Base-by-base conservation (phyloP, 2,113 vertebrate species). In the Callaeas wilsoni region DNA sequence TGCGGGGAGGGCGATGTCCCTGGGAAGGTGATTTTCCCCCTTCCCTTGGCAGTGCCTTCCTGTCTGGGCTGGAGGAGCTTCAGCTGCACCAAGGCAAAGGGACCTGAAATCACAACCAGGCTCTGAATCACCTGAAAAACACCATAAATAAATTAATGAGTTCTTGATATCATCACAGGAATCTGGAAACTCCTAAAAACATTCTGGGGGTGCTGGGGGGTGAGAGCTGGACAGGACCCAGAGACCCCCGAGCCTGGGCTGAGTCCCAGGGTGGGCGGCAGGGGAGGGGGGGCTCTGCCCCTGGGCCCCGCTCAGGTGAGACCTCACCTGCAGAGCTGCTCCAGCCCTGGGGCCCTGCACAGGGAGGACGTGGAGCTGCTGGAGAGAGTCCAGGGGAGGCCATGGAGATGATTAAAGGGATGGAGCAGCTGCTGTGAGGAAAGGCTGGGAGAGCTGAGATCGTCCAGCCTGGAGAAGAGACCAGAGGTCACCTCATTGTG, bases 1-100 rank as follows among this genome's bases (percentile, higher is more conserved):
- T 89, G 96, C 83, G 94, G 55, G 97, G 80, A 96, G 97, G 94
- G 74, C 92, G 75, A 53, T 35, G 57, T 22, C 25, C 14, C 17
- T 1, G 3, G n/a, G 25, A 57, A 41, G 46, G 68, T 9, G 46
- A 46, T 53, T 60, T 57, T 16, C 13, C 52, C 42, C 21, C 37
- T 69, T 9, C 18, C 53, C 53, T 8, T 2, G 37, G 42, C 35
- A 25, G 30, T 65, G 50, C 82, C 3, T 10, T 41, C 50, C 59
- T 8, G 5, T 50, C 50, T 56, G 71, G 33, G 16, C 62, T 50
- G 21, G 62, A 59, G 53, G 35, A 35, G 44, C 41, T 73, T 22
- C 67, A 35, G 16, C 46, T n/a, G 60, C 42, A 32, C 68, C 47
- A 19, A 64, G 70, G 50, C 71, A 76, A 21, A 35, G 17, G 52